Evolutionary conservation across 2,113 vertebrate species (phyloP).

Genomic region (Ophthalmolycus amberensis): DNA sequence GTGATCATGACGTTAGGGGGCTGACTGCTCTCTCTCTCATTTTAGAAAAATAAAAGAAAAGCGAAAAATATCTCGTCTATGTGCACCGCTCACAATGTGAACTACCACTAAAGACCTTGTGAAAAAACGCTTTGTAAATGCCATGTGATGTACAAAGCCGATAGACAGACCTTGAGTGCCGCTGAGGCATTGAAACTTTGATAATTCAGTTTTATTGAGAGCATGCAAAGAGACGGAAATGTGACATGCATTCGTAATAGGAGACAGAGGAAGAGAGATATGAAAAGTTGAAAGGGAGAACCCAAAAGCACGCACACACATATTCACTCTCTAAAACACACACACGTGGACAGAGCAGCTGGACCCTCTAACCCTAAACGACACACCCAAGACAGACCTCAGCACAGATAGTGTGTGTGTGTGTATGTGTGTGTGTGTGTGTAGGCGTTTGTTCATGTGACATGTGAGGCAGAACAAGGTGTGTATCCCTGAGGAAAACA

Average conservation of each 20-base stretch:
- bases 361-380: conserved; percentile 60
- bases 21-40: not conserved
- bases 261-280: not conserved
- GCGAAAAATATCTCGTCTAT: conserved; percentile 5
- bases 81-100: conserved; percentile 1
- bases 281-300: conserved; percentile 18
- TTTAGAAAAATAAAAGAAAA: conserved; percentile 17
- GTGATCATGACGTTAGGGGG: not conserved
- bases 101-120: conserved; percentile 15
- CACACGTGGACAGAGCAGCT: conserved; percentile 70
- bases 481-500: conserved; percentile 48
- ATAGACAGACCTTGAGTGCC: conserved; percentile 38
- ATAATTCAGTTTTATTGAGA: conserved; percentile 39
- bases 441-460: conserved; percentile 16
- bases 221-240: conserved; percentile 38
- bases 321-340: not conserved
- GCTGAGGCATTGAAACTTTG: conserved; percentile 21
- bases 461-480: conserved; percentile 36
- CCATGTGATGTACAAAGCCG: not conserved
- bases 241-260: conserved; percentile 27
- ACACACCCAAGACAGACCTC: conserved; percentile 51
- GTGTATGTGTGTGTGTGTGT: conserved; percentile 47
- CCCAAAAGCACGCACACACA: not conserved
- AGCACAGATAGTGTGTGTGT: conserved; percentile 41
- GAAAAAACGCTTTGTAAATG: conserved; percentile 18